Evolutionary conservation across 2,113 vertebrate genomes (phyloP), one percentile per base, ranked within the genome.

Genomic region (Mustela lutreola): DNA sequence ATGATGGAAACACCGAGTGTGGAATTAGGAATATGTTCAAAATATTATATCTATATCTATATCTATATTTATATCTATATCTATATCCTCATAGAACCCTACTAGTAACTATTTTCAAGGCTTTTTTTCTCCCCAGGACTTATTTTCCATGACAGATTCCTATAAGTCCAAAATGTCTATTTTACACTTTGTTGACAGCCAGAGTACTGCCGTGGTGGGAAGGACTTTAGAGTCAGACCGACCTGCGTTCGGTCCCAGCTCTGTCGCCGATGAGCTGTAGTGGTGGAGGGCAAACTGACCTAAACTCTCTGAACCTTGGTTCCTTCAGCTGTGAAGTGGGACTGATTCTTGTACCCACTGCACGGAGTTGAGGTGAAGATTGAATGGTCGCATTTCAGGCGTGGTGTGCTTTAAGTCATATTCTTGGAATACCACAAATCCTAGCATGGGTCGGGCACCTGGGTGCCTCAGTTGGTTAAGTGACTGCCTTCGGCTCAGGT

Each of bases 121-220:
- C 7, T 70, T 50, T 39, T 84, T 84, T 58, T 84, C 45, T 18
- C 65, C 1, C 7, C 89, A 24, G 60, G 24, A 16, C 16, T 71
- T 48, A 53, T 97, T 96, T 95, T 85, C 53, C n/a, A 65, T 22
- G 50, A 83, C 26, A 95, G 78, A 90, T 89, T 87, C 33, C 50
- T 42, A 3, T 15, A 39, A 90, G 18, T 48, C n/a, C n/a, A 45
- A 70, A 78, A 39, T 81, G 39, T 56, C n/a, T 89, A 42, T 75
- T 94, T 93, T 36, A 60, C 9, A 83, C 48, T 85, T 93, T 89
- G 58, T 95, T 78, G 45, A 58, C 53, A 45, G 11, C 42, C 71
- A 67, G n/a, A 42, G 53, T 56, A 50, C 11, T 85, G 31, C 60
- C 10, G 6, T 18, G 53, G 48, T 22, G 53, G 48, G 45, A 63